Evolutionary conservation across 2,797 vertebrate species (phyloP), one percentile per base, ranked within the genome.

Genomic region (Limnodromus scolopaceus): DNA sequence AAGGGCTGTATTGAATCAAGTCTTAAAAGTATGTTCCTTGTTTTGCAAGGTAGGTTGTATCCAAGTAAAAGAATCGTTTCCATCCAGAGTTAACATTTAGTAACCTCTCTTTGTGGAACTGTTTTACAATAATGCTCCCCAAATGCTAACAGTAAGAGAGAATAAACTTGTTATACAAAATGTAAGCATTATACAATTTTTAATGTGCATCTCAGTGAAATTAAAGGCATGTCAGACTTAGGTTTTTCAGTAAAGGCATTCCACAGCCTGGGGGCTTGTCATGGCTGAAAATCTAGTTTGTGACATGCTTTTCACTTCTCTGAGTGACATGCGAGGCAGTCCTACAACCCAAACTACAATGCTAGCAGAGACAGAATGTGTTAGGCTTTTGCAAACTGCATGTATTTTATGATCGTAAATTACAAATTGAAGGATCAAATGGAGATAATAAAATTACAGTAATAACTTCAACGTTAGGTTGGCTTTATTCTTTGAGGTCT

Each of bases 241-340:
- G 63, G 38, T 28, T 93, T 92, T 89, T 87, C 91, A 92, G 16
- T 63, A 66, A 92, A 90, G 66, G 51, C 92, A 90, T 94, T 39
- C 22, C 19, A 34, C 34, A 38, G 92, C 96, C 95, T 2, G 4
- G 46, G 84, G 96, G 64, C 55, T 95, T 96, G 92, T 96, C 91
- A 71, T 57, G 74, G 76, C 84, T 93, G 89, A 76, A 95, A 82
- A 94, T 86, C 69, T 75, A 84, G 49, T 60, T 83, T 93, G 77
- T 97, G 92, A 96, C 84, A 96, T 83, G 90, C 27, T 90, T 94
- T 95, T 85, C 77, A 45, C 45, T 95, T 96, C 91, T 86, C 74
- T 91, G 78, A 97, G 74, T 8, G 38, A 95, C 87, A 61, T 34
- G 41, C 0, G 0, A 82, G 82, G 55, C 88, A 84, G 49, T 28